Conservation (phyloP, 2,888 invertebrate genomes). For the Coenonympha arcania region DNA sequence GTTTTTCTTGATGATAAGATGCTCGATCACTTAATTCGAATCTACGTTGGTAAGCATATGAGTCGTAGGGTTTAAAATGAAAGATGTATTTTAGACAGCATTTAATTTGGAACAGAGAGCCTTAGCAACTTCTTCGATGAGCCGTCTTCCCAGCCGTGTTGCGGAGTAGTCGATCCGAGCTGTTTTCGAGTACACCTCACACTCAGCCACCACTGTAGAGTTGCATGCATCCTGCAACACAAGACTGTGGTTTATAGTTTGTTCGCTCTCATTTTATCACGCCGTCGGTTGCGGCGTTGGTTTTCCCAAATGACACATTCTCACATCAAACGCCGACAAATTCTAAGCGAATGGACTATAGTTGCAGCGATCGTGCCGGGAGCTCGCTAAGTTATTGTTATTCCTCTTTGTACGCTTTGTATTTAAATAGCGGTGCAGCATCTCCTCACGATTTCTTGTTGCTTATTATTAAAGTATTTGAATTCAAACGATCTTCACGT, state of each 20-base stretch:
- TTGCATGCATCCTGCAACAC: constrained; percentile 71
- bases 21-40: no score
- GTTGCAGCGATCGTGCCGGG: constrained; percentile 35
- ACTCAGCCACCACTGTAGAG: constrained; percentile 59
- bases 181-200: constrained; percentile 49
- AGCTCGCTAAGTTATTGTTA: constrained; percentile 27
- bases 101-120: constrained; percentile 52
- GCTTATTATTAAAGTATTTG: no score
- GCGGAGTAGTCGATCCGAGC: constrained; percentile 56
- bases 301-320: no score
- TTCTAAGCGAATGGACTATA: no score
- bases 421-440: constrained; percentile 23
- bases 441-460: constrained; percentile 24
- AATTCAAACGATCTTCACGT: constrained; percentile 15
- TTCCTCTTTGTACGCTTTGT: constrained; percentile 21
- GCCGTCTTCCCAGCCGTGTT: constrained; percentile 43
- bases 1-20: no score
- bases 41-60: no score
- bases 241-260: no score
- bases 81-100: constrained; percentile 31
- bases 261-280: no score
- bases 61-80: no score
- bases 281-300: no score
- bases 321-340: no score
- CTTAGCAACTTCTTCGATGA: constrained; percentile 44